Evolutionary conservation across 1,140 invertebrate genomes (phyloP).

Genomic region (Saxidomus purpurata): DNA sequence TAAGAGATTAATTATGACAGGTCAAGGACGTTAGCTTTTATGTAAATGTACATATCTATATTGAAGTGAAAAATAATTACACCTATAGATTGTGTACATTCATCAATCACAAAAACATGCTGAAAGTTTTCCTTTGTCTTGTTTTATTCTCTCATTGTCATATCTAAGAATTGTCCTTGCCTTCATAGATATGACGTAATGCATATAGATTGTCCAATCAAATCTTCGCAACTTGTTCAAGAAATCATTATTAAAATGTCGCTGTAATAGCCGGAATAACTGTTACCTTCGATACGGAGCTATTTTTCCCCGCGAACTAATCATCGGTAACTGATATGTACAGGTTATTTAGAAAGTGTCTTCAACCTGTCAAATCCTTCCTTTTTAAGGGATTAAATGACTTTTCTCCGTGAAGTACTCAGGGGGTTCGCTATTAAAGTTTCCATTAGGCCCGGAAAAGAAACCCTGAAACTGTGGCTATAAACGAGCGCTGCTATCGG

Average conservation of each 20-base stretch:
- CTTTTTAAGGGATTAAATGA: slow-evolving; percentile 63
- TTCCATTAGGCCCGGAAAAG: slow-evolving; percentile 69
- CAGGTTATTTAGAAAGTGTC: slow-evolving; percentile 61
- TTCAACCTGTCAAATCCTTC: slow-evolving; percentile 55
- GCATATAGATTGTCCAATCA: background rate
- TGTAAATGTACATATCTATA: too few species aligned
- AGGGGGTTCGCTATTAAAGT: slow-evolving; percentile 58
- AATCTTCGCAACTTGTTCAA: background rate
- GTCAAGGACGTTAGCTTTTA: too few species aligned
- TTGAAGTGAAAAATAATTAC: too few species aligned
- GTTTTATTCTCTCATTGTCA: too few species aligned
- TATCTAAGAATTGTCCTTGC: too few species aligned
- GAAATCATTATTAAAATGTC: slow-evolving; percentile 13
- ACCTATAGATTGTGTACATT: too few species aligned
- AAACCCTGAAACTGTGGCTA: slow-evolving; percentile 55
- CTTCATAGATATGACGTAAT: too few species aligned
- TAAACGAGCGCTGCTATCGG: slow-evolving; percentile 53
- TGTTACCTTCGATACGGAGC: slow-evolving; percentile 44
- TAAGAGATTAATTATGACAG: too few species aligned
- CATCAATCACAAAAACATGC: too few species aligned
- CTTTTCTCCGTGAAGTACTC: slow-evolving; percentile 25
- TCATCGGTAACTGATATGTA: slow-evolving; percentile 62
- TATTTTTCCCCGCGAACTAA: slow-evolving; percentile 15
- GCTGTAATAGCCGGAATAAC: background rate
- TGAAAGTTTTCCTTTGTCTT: too few species aligned